Evolutionary conservation across 2,888 invertebrate species (phyloP), one percentile per base, ranked within the genome.

Genomic region (Geotrupes spiniger): DNA sequence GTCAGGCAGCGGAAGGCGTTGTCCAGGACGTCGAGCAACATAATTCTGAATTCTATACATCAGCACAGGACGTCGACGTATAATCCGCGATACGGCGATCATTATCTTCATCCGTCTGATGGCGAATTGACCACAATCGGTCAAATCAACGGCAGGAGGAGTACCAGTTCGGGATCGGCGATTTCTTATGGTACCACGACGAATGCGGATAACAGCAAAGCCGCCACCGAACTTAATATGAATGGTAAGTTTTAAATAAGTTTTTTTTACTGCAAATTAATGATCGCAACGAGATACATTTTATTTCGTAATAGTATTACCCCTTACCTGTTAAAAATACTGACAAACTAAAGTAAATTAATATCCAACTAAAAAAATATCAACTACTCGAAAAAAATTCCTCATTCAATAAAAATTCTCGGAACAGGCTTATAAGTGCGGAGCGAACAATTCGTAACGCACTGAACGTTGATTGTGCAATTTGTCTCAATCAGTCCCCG

Each of bases 1-100:
- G 84, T 90, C 8, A 76, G 90, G 31, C 90, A 91, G 68, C 76
- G 90, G 51, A 89, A 89, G 69, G 90, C 90, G 0, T 71, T 91
- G 40, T 89, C 89, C 42, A 77, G 90, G 52, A 91, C 91, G n/a
- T 89, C 89, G 41, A 89, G 89, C 51, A 90, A 91, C 71, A 90
- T 90, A 51, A 81, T 91, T 36, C 70, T 91, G 48, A 91, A 91
- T 70, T 89, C 88, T 64, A 89, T 90, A 44, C 90, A 90, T 69
- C 83, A 89, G 71, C 88, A 87, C 60, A 81, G 89, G 59, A 83
- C 87, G 1, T 87, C 87, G 1, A 62, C 62, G 44, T 64, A 63
- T 42, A 59, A 57, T 36, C 60, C 62, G 43, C 59, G 63, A 14
- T 65, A 63, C 49, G 65, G 70, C 44, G 74, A 78, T 53, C 81